Conservation (phyloP, 1,140 invertebrate species). For the Apis dorsata region DNA sequence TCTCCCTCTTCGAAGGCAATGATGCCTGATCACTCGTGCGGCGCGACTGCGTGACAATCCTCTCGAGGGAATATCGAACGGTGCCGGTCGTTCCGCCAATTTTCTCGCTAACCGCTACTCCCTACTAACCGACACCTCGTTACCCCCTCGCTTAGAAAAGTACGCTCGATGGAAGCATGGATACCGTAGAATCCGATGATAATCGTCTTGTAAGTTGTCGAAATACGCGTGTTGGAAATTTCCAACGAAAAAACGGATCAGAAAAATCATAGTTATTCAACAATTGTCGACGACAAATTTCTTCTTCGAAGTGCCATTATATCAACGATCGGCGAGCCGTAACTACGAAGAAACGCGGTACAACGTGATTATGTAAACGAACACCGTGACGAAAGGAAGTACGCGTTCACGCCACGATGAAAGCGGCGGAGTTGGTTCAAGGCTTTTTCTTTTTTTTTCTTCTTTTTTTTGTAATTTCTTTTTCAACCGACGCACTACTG, state of each 20-base stretch:
- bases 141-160: conserved; percentile 58
- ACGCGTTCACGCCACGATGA: background rate
- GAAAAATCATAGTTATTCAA: no score
- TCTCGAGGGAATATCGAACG: conserved; percentile 56
- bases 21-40: conserved; percentile 40
- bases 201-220: background rate
- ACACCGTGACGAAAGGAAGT: background rate
- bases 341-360: background rate
- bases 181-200: background rate
- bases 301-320: no score
- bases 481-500: background rate
- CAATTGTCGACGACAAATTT: no score
- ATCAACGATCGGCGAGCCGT: no score
- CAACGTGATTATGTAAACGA: background rate
- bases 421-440: background rate
- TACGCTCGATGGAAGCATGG: conserved; percentile 8
- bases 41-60: conserved; percentile 50
- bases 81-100: conserved; percentile 53
- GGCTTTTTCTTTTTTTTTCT: background rate
- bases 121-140: conserved; percentile 34
- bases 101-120: conserved; percentile 51
- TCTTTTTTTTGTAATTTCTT: background rate
- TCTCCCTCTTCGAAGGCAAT: conserved; percentile 15
- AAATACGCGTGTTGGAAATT: no score
- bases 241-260: no score